Conservation (phyloP, 2,888 invertebrate genomes). For the Idaea aversata region DNA sequence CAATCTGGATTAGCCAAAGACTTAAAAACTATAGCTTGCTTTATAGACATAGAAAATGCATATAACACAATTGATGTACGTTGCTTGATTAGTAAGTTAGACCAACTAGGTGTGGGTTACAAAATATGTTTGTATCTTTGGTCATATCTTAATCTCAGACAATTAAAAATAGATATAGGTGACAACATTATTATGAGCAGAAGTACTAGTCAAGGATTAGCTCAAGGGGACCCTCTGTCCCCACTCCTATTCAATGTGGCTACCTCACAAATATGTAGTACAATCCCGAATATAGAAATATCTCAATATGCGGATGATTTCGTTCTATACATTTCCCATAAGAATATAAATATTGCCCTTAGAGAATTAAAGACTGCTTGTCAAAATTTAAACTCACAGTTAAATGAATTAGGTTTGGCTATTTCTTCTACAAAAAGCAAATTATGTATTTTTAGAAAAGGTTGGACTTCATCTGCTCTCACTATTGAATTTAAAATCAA, state of each 20-base stretch:
- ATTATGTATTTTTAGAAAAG: too few relatives aligned
- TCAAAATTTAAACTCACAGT: too few relatives aligned
- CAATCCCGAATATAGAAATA: slow-evolving; percentile 12
- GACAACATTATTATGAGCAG: slow-evolving; percentile 1
- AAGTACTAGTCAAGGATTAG: slow-evolving; percentile 18
- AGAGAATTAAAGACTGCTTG: too few relatives aligned
- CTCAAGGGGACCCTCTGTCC: slow-evolving; percentile 33
- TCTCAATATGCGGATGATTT: slow-evolving; percentile 33
- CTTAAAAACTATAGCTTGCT: too few relatives aligned
- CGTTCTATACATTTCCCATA: slow-evolving; percentile 19
- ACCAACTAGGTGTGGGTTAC: slow-evolving; percentile 18
- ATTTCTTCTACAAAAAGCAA: too few relatives aligned
- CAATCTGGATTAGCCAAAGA: slow-evolving; percentile 20
- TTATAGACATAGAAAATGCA: too few relatives aligned
- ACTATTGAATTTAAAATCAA: neutral
- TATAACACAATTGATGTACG: slow-evolving; percentile 9
- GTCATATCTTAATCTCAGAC: slow-evolving; percentile 19
- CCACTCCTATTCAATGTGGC: slow-evolving; percentile 32
- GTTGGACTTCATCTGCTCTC: too few relatives aligned
- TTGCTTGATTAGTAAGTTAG: slow-evolving; percentile 8
- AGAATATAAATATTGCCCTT: neutral
- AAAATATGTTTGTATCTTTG: slow-evolving; percentile 27
- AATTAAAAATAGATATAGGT: slow-evolving; percentile 8
- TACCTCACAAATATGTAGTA: slow-evolving; percentile 13
- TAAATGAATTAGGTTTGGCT: too few relatives aligned